A percentile compares a stretch with the other conserved stretches of the same genome.
Conservation (phyloP, 2,113 vertebrate species). For the Perognathus longimembris region DNA sequence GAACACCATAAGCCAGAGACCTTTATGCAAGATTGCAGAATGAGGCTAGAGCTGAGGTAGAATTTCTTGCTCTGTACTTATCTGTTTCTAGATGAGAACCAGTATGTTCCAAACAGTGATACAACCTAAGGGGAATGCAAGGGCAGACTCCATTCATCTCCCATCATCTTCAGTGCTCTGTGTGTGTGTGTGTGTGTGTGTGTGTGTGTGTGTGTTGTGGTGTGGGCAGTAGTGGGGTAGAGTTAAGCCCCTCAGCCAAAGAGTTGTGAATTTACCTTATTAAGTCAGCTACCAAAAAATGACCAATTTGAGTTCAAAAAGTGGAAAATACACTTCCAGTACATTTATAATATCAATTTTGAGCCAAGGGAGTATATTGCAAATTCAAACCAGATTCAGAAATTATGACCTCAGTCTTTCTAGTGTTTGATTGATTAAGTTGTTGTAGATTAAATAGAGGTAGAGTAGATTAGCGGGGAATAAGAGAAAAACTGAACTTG, state of each 20-base stretch:
- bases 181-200: constrained; percentile 6
- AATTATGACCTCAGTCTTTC: constrained; percentile 65
- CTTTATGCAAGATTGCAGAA: background rate
- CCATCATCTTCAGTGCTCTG: background rate
- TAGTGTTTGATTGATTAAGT: constrained; percentile 21
- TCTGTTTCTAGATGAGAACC: constrained; percentile 67
- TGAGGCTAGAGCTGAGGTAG: constrained; percentile 14
- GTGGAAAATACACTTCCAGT: constrained; percentile 1
- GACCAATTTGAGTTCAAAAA: constrained; percentile 2
- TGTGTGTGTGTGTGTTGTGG: background rate
- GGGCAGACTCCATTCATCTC: constrained; percentile 18
- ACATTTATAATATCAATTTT: constrained; percentile 54
- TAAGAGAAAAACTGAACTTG: constrained; percentile 30
- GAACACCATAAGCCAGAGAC: background rate
- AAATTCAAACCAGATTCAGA: constrained; percentile 71
- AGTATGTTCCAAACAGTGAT: constrained; percentile 66
- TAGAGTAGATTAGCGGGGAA: background rate
- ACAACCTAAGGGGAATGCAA: constrained; percentile 63
- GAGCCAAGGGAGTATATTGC: constrained; percentile 37
- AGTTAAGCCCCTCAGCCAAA: constrained; percentile 3
- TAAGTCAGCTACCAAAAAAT: constrained; percentile 47
- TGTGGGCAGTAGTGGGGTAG: background rate
- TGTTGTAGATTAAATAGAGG: constrained; percentile 48
- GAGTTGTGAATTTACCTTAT: constrained; percentile 12
- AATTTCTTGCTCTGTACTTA: constrained; percentile 16